phyloP scores from a whole-genome alignment of 2,888 invertebrate species.

The Ametastegia equiseti region DNA sequence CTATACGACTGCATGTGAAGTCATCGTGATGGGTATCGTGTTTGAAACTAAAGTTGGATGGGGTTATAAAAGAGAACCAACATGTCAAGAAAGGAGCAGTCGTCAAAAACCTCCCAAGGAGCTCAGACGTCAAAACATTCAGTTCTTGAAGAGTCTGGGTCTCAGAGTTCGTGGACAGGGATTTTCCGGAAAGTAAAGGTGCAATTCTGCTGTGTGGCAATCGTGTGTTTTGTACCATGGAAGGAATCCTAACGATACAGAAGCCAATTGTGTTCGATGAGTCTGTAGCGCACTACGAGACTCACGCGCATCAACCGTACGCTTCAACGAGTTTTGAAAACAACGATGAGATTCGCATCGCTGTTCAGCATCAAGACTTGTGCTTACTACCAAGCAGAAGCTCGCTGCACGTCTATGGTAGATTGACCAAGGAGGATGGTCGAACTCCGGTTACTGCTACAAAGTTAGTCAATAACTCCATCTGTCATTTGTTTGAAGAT shows the following conservation, averaged over 20 bases:
- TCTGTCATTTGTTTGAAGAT: constrained; percentile 66
- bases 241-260: constrained; percentile 35
- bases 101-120: not conserved
- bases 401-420: constrained; percentile 51
- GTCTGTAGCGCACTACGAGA: constrained; percentile 48
- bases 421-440: constrained; percentile 43
- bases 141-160: constrained; percentile 53
- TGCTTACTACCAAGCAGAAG: constrained; percentile 51
- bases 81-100: constrained; percentile 34
- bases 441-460: constrained; percentile 18
- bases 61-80: constrained; percentile 48
- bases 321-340: constrained; percentile 46
- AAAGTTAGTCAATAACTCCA: constrained; percentile 60
- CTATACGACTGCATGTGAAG: constrained; percentile 56
- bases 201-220: not conserved
- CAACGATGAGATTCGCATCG: too few relatives aligned
- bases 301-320: constrained; percentile 47
- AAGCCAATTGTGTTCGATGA: constrained; percentile 49
- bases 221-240: constrained; percentile 31
- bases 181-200: constrained; percentile 26
- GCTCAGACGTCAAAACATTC: constrained; percentile 52
- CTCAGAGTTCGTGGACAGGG: constrained; percentile 45
- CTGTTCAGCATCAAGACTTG: too few relatives aligned
- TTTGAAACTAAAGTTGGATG: constrained; percentile 44
- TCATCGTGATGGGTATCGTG: constrained; percentile 49